A percentile compares a stretch with the other conserved stretches of the same genome.
These are phyloP conservation scores for Drosophila pectinifera DNA, from an alignment of 1,140 invertebrate genomes.

Conservation along the genomic window DNA sequence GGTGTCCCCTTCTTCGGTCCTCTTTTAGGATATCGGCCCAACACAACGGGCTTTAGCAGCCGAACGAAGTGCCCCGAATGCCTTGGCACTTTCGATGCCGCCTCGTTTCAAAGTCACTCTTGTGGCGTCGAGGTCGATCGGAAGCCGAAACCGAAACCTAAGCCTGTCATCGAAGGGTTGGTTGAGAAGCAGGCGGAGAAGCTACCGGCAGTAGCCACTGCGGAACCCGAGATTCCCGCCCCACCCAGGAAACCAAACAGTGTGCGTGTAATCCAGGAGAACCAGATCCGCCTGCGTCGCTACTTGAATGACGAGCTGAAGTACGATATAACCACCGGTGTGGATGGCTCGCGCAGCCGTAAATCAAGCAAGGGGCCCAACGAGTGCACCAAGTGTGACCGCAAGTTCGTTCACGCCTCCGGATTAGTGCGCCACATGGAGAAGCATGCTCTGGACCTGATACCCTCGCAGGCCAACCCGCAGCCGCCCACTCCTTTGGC, in stretches of 20 bases:
- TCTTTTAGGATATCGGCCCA: neutral
- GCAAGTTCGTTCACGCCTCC: constrained; percentile 81
- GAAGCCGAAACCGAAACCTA: constrained; percentile 1
- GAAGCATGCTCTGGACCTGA: constrained; percentile 77
- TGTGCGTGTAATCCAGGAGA: constrained; percentile 65
- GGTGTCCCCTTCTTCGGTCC: too few relatives aligned
- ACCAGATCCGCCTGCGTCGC: constrained; percentile 72
- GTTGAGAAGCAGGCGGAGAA: neutral
- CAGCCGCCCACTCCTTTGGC: constrained; percentile 18
- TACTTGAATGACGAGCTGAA: constrained; percentile 79
- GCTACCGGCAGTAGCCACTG: neutral
- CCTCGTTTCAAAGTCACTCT: constrained; percentile 51
- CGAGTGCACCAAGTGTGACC: constrained; percentile 80
- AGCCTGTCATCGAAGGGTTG: neutral
- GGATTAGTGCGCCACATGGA: constrained; percentile 82
- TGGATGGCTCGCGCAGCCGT: constrained; percentile 29
- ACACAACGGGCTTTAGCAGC: neutral
- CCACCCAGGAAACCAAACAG: constrained; percentile 24
- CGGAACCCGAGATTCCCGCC: neutral
- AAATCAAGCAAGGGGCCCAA: constrained; percentile 59
- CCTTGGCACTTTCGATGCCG: constrained; percentile 40
- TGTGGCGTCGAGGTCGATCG: constrained; percentile 32
- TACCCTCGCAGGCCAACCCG: constrained; percentile 42
- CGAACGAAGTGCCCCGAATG: constrained; percentile 66
- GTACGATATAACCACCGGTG: constrained; percentile 59